Percentiles rank a stretch among this genome's conserved stretches.
Evolutionary conservation across 2,797 vertebrate species (phyloP).

Genomic region (Leptodactylus fallax): DNA sequence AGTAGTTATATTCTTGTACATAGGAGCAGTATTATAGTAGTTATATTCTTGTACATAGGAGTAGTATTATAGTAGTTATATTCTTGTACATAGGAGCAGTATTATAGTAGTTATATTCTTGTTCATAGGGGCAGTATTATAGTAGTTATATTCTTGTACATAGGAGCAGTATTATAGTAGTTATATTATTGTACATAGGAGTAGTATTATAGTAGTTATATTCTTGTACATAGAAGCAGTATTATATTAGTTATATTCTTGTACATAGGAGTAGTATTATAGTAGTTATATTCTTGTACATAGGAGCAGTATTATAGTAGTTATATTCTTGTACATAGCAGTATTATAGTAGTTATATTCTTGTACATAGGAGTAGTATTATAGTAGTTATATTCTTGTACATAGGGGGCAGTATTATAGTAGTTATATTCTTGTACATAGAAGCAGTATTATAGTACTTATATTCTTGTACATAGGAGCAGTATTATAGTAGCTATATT

Average conservation of each 20-base stretch:
- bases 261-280: too few relatives aligned
- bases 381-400: slow-evolving; percentile 4
- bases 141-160: too few relatives aligned
- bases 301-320: slow-evolving; percentile 1
- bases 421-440: slow-evolving; percentile 4
- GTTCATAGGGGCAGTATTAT: background rate
- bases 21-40: background rate
- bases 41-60: slow-evolving; percentile 3
- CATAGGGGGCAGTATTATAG: background rate
- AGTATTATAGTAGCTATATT: slow-evolving; percentile 9
- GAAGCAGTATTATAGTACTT: background rate
- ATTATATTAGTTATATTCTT: background rate
- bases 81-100: background rate
- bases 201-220: too few relatives aligned
- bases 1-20: background rate
- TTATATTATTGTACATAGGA: too few relatives aligned
- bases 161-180: too few relatives aligned
- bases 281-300: background rate
- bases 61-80: slow-evolving; percentile 13
- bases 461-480: background rate
- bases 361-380: slow-evolving; percentile 1
- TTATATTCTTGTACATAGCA: slow-evolving; percentile 6
- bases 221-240: background rate
- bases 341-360: slow-evolving; percentile 17
- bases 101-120: slow-evolving; percentile 13